These are phyloP conservation scores for Heliconius hermathena DNA, from an alignment of 1,140 invertebrate species.

Conservation along the genomic window DNA sequence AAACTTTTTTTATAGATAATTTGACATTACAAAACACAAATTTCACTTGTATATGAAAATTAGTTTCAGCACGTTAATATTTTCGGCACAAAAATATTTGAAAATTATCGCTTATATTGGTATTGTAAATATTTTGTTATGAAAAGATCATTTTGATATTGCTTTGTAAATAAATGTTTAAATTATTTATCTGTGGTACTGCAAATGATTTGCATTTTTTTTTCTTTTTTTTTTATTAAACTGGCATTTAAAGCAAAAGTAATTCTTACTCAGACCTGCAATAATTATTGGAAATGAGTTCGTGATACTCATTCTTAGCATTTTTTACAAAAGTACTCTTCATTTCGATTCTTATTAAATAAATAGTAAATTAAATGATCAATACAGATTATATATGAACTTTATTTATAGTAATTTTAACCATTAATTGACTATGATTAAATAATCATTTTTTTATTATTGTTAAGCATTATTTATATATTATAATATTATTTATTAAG, in stretches of 20 bases:
- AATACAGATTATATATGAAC: too few relatives aligned
- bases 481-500: too few relatives aligned
- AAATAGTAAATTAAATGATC: too few relatives aligned
- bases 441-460: too few relatives aligned
- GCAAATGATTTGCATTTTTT: not conserved
- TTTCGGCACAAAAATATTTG: slow-evolving; percentile 45
- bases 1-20: not conserved
- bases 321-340: too few relatives aligned
- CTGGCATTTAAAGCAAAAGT: not conserved
- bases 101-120: slow-evolving; percentile 31
- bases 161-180: slow-evolving; percentile 45
- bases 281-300: too few relatives aligned
- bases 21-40: not conserved
- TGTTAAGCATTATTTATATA: too few relatives aligned
- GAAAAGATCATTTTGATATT: slow-evolving; percentile 34
- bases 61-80: slow-evolving; percentile 4
- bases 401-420: not conserved
- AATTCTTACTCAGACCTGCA: too few relatives aligned
- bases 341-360: too few relatives aligned
- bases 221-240: not conserved
- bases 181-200: slow-evolving; percentile 15
- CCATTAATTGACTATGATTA: not conserved
- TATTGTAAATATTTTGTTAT: slow-evolving; percentile 55
- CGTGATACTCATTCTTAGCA: not conserved
- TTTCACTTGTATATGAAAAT: not conserved